Base-by-base conservation (phyloP, 2,888 invertebrate genomes). In the Hydrotaea cyrtoneurina region DNA sequence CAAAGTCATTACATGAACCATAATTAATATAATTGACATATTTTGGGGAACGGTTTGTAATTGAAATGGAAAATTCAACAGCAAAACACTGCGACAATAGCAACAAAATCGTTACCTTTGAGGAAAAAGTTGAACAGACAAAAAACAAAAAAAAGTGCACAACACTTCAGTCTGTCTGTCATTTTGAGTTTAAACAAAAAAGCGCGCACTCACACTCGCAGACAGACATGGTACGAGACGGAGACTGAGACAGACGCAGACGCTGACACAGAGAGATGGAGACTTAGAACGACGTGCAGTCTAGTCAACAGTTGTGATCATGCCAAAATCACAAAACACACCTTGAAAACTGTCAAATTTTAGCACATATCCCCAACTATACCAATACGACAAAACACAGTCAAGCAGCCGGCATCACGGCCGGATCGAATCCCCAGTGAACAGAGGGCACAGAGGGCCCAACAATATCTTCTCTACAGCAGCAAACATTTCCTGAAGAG, bases 1-100 rank as follows among this genome's bases (percentile, higher is more conserved):
- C 86, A 36, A 79, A 82, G 84, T 76, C 79, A 86, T 86, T 83
- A 86, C 78, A 79, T 74, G 66, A 77, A 55, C 82, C 88, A 90
- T 91, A 91, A 91, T 91, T 91, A 90, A 90, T 91, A 90, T 91
- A 91, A 91, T 91, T 91, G 91, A 91, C 91, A 90, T 89, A 83
- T 90, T 91, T 90, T 87, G 88, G 88, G 90, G 90, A 74, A 71
- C 79, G 85, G 85, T 85, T 85, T 82, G 79, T 82, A 85, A 85
- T 85, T 85, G 85, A 85, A 85, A 85, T 85, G 82, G n/a, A 82
- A 82, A 82, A 82, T 82, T 46, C 59, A 39, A 13, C 59, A 57
- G 57, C 23, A 59, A 57, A 23, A 13, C 21, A 7, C 55, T 17
- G 7, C 31, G 11, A 50, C 66, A 76, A 78, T 8, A 75, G 46